A percentile compares a stretch with the other conserved stretches of the same genome.
Conservation (phyloP, 2,888 invertebrate species). For the Plutella xylostella region DNA sequence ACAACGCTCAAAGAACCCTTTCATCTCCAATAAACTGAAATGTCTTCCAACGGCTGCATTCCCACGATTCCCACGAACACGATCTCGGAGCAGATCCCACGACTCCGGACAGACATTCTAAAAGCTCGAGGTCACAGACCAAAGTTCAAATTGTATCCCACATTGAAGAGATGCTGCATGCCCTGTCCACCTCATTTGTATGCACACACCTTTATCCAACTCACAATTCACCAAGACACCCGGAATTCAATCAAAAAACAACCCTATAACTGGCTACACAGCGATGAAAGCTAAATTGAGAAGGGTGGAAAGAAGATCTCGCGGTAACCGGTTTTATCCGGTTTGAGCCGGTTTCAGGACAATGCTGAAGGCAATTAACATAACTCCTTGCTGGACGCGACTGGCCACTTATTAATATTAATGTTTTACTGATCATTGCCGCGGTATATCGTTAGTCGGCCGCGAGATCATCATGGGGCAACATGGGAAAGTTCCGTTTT, state of each 20-base stretch:
- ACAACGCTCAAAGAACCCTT: too few species aligned
- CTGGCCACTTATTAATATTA: conserved; percentile 62
- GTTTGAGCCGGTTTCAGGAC: conserved; percentile 51
- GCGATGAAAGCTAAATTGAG: neutral
- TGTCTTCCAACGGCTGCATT: too few species aligned
- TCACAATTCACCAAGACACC: too few species aligned
- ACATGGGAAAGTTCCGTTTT: conserved; percentile 4
- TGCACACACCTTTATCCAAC: conserved; percentile 58
- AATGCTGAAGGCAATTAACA: conserved; percentile 57
- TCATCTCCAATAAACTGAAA: too few species aligned
- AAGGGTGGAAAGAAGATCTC: conserved; percentile 22
- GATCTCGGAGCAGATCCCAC: conserved; percentile 42
- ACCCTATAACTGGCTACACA: too few species aligned
- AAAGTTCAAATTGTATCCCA: conserved; percentile 46
- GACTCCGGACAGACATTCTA: conserved; percentile 42
- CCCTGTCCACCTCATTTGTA: conserved; percentile 39
- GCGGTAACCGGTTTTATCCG: conserved; percentile 59
- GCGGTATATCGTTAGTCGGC: conserved; percentile 33
- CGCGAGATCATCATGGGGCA: conserved; percentile 29
- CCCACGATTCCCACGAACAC: conserved; percentile 46
- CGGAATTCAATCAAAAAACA: too few species aligned
- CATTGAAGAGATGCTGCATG: conserved; percentile 52
- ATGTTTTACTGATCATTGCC: conserved; percentile 32
- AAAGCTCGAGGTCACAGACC: conserved; percentile 49
- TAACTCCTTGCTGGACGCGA: conserved; percentile 62